phyloP scores from a whole-genome alignment of 2,888 invertebrate species.

The Meiosimyza decipiens region DNA sequence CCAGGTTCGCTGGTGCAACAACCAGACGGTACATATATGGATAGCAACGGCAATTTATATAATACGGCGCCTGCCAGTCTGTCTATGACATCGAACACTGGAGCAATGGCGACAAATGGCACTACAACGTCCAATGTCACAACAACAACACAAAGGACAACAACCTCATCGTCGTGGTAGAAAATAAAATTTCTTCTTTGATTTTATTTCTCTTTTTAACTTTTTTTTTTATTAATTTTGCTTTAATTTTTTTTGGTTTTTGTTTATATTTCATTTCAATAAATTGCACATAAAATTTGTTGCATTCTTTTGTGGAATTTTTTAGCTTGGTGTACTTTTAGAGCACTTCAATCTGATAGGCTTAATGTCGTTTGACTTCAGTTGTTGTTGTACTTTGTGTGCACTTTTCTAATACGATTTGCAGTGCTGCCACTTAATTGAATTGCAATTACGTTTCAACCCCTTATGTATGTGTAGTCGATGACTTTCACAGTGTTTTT shows the following conservation, averaged over 20 bases:
- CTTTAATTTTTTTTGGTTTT: neutral
- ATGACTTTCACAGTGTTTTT: neutral
- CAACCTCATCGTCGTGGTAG: neutral
- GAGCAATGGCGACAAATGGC: neutral
- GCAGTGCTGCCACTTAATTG: constrained; percentile 16
- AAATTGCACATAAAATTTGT: constrained; percentile 2
- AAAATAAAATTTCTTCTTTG: neutral
- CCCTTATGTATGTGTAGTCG: neutral
- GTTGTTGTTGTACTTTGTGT: neutral
- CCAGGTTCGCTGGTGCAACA: constrained; percentile 20
- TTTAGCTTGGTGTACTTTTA: neutral
- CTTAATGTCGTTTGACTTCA: neutral
- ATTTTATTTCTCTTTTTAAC: constrained; percentile 28
- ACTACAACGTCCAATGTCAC: neutral
- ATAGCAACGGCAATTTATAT: constrained; percentile 25
- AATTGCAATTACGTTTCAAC: constrained; percentile 21
- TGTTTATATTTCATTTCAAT: neutral
- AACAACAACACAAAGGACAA: neutral
- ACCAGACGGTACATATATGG: constrained; percentile 28
- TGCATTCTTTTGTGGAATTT: neutral
- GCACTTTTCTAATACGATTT: neutral
- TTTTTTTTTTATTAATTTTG: neutral
- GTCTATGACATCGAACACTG: neutral
- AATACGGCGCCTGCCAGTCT: neutral
- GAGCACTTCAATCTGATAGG: too few relatives aligned